These are phyloP conservation scores for Cossypha polioptera DNA, from an alignment of 2,797 vertebrate genomes.

Conservation along the genomic window DNA sequence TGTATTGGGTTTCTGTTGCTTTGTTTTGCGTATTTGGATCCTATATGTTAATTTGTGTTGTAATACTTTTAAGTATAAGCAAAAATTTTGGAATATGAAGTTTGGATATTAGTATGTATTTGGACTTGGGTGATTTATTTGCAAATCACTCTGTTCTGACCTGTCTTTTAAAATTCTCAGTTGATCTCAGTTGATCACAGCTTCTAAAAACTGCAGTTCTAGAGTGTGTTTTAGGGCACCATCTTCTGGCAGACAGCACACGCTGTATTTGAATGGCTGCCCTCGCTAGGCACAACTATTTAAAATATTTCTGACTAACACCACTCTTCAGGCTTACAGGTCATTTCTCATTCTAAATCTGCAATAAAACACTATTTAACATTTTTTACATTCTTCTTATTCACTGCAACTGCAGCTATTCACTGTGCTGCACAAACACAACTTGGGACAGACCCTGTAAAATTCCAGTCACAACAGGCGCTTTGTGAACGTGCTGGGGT, in stretches of 20 bases:
- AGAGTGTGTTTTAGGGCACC: slow-evolving; percentile 36
- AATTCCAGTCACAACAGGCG: background rate
- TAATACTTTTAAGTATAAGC: background rate
- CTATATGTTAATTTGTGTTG: background rate
- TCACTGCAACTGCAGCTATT: slow-evolving; percentile 30
- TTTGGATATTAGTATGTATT: background rate
- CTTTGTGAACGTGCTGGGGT: background rate
- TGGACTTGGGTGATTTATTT: background rate
- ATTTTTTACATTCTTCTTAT: slow-evolving; percentile 58
- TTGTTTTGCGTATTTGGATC: background rate
- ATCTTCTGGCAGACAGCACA: slow-evolving; percentile 35
- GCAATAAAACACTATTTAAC: slow-evolving; percentile 50
- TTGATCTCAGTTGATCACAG: background rate
- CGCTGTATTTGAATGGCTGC: background rate
- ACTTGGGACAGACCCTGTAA: background rate
- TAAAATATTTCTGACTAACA: slow-evolving; percentile 20
- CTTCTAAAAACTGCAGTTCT: background rate
- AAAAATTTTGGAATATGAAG: background rate
- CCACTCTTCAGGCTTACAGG: background rate
- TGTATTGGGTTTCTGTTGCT: background rate
- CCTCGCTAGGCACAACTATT: slow-evolving; percentile 5
- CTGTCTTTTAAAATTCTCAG: background rate
- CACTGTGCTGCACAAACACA: background rate
- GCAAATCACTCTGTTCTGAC: background rate
- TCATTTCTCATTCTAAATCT: slow-evolving; percentile 40